Evolutionary conservation across 1,140 invertebrate genomes (phyloP).

Genomic region (Mya arenaria): DNA sequence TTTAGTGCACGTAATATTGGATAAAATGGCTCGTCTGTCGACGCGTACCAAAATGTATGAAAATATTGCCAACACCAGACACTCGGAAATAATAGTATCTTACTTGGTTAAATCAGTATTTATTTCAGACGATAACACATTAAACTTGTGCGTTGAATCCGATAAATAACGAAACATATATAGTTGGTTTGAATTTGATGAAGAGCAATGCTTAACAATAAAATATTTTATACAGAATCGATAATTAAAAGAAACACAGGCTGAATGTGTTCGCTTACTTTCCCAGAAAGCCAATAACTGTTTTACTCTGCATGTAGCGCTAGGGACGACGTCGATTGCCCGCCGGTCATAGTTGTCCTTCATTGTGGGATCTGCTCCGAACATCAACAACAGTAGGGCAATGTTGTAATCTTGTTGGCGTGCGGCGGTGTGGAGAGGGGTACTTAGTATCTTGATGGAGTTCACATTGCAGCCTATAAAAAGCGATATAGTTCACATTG

Average conservation of each 20-base stretch:
- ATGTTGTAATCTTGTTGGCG: constrained; percentile 63
- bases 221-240: background rate
- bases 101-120: background rate
- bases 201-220: background rate
- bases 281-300: constrained; percentile 67
- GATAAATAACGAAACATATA: background rate
- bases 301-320: constrained; percentile 52
- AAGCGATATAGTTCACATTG: constrained; percentile 61
- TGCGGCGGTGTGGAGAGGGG: constrained; percentile 75
- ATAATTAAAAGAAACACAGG: background rate
- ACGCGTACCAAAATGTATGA: background rate
- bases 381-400: constrained; percentile 65
- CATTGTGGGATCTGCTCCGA: constrained; percentile 67
- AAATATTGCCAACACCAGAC: too few relatives aligned
- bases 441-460: constrained; percentile 74
- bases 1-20: background rate
- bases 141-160: background rate
- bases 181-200: background rate
- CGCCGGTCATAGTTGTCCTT: constrained; percentile 64
- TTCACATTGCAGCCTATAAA: constrained; percentile 75
- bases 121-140: background rate
- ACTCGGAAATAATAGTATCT: background rate
- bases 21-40: background rate
- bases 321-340: constrained; percentile 63
- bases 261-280: constrained; percentile 65